phyloP scores from a whole-genome alignment of 92 coral and sea anemone genomes.

The Zoanthus sansibaricus region DNA sequence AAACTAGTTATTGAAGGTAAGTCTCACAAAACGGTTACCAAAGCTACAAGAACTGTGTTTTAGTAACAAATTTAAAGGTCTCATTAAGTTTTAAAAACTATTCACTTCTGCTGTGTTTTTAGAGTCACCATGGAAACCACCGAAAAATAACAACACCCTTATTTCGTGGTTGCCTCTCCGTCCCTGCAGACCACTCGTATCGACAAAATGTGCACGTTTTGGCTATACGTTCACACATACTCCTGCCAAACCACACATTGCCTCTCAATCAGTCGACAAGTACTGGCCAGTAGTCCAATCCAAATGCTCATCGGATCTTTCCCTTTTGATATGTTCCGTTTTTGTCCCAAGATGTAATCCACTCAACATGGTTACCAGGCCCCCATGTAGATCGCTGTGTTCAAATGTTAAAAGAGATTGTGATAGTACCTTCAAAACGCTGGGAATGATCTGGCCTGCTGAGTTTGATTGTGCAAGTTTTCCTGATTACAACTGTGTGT shows the following conservation, averaged over 20 bases:
- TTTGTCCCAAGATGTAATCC: slow-evolving; percentile 35
- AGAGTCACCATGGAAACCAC: slow-evolving; percentile 33
- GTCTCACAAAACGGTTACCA: too few species aligned
- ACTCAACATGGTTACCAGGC: slow-evolving; percentile 23
- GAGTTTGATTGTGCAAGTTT: slow-evolving; percentile 24
- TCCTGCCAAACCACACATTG: background rate
- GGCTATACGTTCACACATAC: slow-evolving; percentile 30
- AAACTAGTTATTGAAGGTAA: too few species aligned
- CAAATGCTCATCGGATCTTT: slow-evolving; percentile 25
- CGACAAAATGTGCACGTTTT: slow-evolving; percentile 6
- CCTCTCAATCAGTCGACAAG: background rate
- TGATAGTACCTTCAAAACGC: background rate
- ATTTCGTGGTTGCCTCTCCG: slow-evolving; percentile 21
- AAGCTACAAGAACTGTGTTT: too few species aligned
- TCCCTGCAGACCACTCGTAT: slow-evolving; percentile 14
- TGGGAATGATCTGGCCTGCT: slow-evolving; percentile 24
- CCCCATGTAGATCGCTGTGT: slow-evolving; percentile 37
- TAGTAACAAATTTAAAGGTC: too few species aligned
- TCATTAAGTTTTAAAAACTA: too few species aligned
- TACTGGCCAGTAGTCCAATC: slow-evolving; percentile 23
- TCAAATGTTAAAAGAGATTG: slow-evolving; percentile 34
- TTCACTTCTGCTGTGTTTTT: background rate
- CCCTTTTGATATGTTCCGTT: slow-evolving; percentile 11
- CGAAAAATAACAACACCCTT: slow-evolving; percentile 4
- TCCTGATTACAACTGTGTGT: slow-evolving; percentile 19